Conservation (phyloP, 2,113 vertebrate species). For the Bungarus multicinctus region DNA sequence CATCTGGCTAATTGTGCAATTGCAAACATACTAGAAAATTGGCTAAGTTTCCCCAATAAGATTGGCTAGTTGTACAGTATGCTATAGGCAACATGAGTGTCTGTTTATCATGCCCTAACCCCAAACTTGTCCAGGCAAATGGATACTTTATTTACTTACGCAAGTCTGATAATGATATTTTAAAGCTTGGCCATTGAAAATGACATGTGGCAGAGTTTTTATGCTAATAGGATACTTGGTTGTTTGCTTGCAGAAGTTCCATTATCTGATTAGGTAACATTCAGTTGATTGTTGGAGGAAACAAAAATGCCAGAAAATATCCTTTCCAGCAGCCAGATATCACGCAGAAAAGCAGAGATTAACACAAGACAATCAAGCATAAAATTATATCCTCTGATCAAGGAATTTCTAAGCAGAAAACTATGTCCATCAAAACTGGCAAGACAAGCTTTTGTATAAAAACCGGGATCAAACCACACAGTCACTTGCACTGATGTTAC, state of each 20-base stretch:
- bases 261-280: neutral
- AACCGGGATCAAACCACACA: neutral
- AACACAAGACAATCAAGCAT: neutral
- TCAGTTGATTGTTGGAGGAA: neutral
- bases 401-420: neutral
- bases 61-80: slow-evolving; percentile 5
- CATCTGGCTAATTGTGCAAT: neutral
- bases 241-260: neutral
- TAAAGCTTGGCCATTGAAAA: slow-evolving; percentile 2
- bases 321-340: neutral
- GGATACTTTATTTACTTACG: neutral
- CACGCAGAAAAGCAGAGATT: neutral
- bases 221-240: neutral
- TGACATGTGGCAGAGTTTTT: neutral
- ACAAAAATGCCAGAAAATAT: neutral
- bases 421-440: neutral
- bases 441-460: neutral
- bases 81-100: accelerated
- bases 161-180: slow-evolving; percentile 3
- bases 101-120: slow-evolving; percentile 7
- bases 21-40: neutral
- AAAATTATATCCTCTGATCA: neutral
- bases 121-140: neutral
- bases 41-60: neutral
- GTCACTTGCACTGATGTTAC: neutral